Evolutionary conservation across 2,888 invertebrate genomes (phyloP).

Genomic region (Aspidiotus rigidus): DNA sequence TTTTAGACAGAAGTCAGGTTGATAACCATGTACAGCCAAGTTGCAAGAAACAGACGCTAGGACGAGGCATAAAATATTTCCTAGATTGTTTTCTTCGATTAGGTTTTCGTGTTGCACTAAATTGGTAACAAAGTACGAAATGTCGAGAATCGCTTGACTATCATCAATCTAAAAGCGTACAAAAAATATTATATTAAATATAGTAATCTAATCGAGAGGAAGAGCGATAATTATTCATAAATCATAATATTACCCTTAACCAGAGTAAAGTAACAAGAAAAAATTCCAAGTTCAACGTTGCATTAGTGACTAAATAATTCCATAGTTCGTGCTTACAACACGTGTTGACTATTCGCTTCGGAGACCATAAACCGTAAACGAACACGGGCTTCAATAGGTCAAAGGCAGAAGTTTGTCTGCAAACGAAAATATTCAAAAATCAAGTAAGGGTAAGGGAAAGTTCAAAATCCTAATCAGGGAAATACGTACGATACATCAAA

Average conservation of each 20-base stretch:
- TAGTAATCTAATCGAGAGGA: background rate
- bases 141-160: background rate
- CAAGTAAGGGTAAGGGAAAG: background rate
- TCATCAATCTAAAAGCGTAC: constrained; percentile 16
- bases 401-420: background rate
- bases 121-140: constrained; percentile 1
- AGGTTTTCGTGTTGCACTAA: background rate
- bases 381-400: constrained; percentile 6
- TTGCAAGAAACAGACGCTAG: constrained; percentile 10
- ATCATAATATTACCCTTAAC: constrained; percentile 1
- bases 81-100: background rate
- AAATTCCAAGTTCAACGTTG: background rate
- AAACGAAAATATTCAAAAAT: background rate
- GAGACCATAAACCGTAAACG: constrained; percentile 21
- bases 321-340: constrained; percentile 10
- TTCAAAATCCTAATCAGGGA: background rate
- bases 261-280: constrained; percentile 9
- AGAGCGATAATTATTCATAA: background rate
- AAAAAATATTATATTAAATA: background rate
- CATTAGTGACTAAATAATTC: constrained; percentile 16
- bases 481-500: constrained; percentile 12
- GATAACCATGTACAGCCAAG: constrained; percentile 2
- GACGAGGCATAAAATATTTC: constrained; percentile 1
- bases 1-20: background rate
- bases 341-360: background rate